phyloP scores from a whole-genome alignment of 2,113 vertebrate species.

The Tupaia tana region DNA sequence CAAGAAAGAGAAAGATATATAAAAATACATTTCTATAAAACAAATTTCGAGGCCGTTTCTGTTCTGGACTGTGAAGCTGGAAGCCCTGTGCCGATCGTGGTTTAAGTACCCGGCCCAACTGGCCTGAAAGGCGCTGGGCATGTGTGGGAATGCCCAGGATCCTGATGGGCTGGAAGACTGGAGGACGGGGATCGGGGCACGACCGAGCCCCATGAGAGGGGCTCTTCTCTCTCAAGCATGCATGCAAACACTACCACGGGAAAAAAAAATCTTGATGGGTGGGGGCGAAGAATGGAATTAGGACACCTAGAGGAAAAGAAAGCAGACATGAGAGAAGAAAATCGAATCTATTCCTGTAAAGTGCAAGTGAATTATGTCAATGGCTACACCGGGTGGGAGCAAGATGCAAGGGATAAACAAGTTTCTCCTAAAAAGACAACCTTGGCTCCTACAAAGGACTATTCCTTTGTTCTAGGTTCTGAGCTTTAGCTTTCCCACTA shows the following conservation, averaged over 20 bases:
- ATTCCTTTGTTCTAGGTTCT: background rate
- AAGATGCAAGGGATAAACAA: background rate
- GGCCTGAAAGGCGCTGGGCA: no score
- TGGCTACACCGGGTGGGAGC: background rate
- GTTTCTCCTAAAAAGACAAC: background rate
- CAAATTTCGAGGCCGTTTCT: background rate
- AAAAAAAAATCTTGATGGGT: slow-evolving; percentile 4
- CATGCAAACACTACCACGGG: no score
- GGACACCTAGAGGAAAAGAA: background rate
- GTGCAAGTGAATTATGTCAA: background rate
- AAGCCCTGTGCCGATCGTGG: no score
- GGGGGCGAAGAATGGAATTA: background rate
- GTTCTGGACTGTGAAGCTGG: no score
- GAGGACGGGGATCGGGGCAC: no score
- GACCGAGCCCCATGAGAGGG: no score
- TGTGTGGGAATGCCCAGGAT: no score
- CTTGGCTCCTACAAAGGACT: slow-evolving; percentile 30
- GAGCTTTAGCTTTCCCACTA: slow-evolving; percentile 16
- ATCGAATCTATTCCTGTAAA: background rate
- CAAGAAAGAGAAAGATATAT: background rate
- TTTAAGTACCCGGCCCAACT: no score
- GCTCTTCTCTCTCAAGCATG: no score
- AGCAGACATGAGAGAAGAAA: background rate
- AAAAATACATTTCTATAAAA: slow-evolving; percentile 41
- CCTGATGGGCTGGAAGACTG: no score